These are phyloP conservation scores for Coreius guichenoti DNA, from an alignment of 2,797 vertebrate genomes.

Conservation along the genomic window DNA sequence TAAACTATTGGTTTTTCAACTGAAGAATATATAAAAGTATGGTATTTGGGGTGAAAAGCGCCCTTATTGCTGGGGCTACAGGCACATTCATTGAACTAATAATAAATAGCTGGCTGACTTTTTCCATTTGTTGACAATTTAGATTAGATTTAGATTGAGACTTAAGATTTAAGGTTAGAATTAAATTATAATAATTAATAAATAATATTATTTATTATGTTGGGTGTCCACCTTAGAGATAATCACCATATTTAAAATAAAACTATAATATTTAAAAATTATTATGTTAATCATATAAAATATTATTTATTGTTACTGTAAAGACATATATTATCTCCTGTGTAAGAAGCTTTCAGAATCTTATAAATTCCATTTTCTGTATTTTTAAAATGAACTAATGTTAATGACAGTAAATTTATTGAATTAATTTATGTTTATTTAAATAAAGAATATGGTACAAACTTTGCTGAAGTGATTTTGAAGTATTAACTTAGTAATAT, in stretches of 20 bases:
- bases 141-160: not conserved
- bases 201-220: not conserved
- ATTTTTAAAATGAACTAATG: not conserved
- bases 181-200: too few relatives aligned
- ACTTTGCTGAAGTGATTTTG: not conserved
- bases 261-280: not conserved
- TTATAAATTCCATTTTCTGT: not conserved
- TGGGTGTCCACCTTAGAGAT: not conserved
- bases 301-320: not conserved
- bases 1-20: not conserved
- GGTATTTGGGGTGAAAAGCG: not conserved
- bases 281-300: not conserved
- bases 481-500: not conserved
- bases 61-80: too few relatives aligned
- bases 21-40: not conserved
- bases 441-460: not conserved
- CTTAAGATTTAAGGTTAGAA: too few relatives aligned
- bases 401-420: not conserved
- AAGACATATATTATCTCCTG: not conserved
- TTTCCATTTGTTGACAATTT: not conserved
- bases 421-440: not conserved
- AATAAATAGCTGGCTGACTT: not conserved
- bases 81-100: not conserved
- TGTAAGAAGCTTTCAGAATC: not conserved
- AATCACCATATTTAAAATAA: not conserved